phyloP scores from a whole-genome alignment of 2,888 invertebrate species.

The Alentia gelatinosa region DNA sequence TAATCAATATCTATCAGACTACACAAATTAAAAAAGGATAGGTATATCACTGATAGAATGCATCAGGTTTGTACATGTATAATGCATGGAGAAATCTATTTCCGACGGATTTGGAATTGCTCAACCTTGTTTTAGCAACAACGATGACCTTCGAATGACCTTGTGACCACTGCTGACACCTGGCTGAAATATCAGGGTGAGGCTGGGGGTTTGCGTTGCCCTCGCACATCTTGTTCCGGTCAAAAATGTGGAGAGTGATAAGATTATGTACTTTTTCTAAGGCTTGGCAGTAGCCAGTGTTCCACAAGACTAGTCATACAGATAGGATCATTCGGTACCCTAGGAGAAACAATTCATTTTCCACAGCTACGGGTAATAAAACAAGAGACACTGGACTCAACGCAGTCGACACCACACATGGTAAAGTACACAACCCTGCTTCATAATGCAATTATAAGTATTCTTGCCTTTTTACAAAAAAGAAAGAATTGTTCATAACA shows the following conservation, averaged over 20 bases:
- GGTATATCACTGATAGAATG: conserved; percentile 51
- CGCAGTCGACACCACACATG: conserved; percentile 25
- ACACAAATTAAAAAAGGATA: conserved; percentile 50
- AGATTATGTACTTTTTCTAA: not conserved
- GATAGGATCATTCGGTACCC: not conserved
- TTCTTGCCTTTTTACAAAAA: not conserved
- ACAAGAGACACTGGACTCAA: not conserved
- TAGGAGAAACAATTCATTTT: not conserved
- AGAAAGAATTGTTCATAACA: not conserved
- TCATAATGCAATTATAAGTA: not conserved
- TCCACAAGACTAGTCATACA: not conserved
- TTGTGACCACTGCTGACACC: not conserved
- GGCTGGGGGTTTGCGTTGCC: not conserved
- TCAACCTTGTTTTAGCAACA: conserved; percentile 43
- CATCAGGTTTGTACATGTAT: conserved; percentile 37
- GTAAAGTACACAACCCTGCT: conserved; percentile 47
- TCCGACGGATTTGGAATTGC: conserved; percentile 53
- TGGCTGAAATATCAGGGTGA: not conserved
- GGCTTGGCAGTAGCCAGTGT: not conserved
- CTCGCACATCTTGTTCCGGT: not conserved
- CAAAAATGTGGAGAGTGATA: not conserved
- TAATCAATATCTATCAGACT: conserved; percentile 46
- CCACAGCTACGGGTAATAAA: not conserved
- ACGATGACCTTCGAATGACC: not conserved
- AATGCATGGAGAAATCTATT: conserved; percentile 36